Conservation (phyloP, 2,888 invertebrate species). For the Alloscopus bannaensis region DNA sequence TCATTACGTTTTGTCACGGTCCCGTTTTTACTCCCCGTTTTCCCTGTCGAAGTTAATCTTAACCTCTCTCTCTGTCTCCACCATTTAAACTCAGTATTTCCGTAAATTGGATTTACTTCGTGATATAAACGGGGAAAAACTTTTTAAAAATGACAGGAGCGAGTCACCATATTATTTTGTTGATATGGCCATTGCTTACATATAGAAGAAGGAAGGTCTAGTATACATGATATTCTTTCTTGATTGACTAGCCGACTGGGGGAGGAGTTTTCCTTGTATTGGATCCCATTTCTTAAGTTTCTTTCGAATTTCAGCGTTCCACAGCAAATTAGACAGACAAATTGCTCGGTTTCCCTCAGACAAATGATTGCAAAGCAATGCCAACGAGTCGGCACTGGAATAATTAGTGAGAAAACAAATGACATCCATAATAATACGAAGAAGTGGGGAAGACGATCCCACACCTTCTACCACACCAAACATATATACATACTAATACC, state of each 20-base stretch:
- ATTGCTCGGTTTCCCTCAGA: constrained; percentile 72
- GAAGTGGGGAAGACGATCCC: not conserved
- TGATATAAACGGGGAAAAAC: too few relatives aligned
- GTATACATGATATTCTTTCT: constrained; percentile 29
- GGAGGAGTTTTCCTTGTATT: constrained; percentile 60
- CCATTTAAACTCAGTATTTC: not conserved
- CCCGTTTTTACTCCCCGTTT: not conserved
- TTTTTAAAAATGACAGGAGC: not conserved
- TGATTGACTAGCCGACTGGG: constrained; percentile 63
- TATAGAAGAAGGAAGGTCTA: too few relatives aligned
- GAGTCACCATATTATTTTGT: not conserved
- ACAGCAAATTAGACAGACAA: constrained; percentile 73
- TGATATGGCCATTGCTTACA: too few relatives aligned
- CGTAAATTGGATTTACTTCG: too few relatives aligned
- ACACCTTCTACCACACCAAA: too few relatives aligned
- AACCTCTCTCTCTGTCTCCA: not conserved
- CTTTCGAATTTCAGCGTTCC: constrained; percentile 69
- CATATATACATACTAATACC: not conserved
- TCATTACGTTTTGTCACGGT: constrained; percentile 41
- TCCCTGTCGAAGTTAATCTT: not conserved
- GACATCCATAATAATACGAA: too few relatives aligned
- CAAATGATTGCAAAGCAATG: constrained; percentile 73
- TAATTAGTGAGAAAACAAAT: constrained; percentile 68
- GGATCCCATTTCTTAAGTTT: constrained; percentile 67
- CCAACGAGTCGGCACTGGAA: constrained; percentile 70